Evolutionary conservation across 2,113 vertebrate species (phyloP), one percentile per base, ranked within the genome.

Genomic region (Cynopterus brachyotis): DNA sequence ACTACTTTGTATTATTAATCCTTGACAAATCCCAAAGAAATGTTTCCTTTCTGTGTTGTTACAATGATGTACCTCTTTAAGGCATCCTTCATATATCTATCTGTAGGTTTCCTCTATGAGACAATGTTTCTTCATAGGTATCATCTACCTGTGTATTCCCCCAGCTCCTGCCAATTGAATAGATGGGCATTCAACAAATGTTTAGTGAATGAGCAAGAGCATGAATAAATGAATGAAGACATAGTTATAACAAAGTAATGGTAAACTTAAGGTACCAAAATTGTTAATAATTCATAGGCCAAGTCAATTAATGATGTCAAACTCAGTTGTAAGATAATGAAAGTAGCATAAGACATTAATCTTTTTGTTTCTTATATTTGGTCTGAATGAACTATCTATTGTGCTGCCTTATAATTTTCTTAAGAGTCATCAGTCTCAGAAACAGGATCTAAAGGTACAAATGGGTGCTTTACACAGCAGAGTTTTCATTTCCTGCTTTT

Each of bases 401-500:
- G 2, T 20, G 2, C 4, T 35, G 0, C 1, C 19, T 76, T 89
- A 40, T 19, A 20, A 1, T 66, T 72, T 89, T 84, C 81, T 90
- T 76, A 59, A 66, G 47, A 85, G 9, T 50, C 69, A 42, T 59
- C 9, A 28, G 28, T 28, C 32, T 81, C 78, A 94, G 57, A 96
- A 97, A 97, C 53, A 97, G 72, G 72, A 89, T 82, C 89, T 91
- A 86, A 81, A 93, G 42, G 32, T 62, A 35, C 32, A 62, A 72
- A 87, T 79, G 72, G 92, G 89, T 93, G 96, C 90, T 96, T 79
- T 19, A 45, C n/a, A 69, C 62, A 45, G 9, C 11, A 13, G 20
- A 7, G 9, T 76, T 84, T 83, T 92, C 80, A 88, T 94, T 97
- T 96, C 97, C 94, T 95, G 83, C 69, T 96, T 88, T 82, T 70